These are phyloP conservation scores for Madoqua kirkii DNA, from an alignment of 2,113 vertebrate species.

Conservation along the genomic window DNA sequence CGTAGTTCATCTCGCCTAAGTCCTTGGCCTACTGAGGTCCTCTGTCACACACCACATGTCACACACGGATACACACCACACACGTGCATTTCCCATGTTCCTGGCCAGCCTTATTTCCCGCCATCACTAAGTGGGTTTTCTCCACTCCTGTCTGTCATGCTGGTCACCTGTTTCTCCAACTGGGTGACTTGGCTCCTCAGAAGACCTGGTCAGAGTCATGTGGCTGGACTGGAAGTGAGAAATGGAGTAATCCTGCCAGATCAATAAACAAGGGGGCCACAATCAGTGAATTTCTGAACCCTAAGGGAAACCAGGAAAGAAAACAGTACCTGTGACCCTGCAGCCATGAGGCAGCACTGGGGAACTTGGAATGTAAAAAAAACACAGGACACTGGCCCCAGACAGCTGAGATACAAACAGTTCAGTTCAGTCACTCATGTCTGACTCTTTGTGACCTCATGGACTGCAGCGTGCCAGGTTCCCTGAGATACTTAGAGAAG, in stretches of 20 bases:
- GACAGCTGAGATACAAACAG: background rate
- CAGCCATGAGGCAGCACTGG: background rate
- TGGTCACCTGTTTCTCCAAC: background rate
- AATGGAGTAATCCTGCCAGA: background rate
- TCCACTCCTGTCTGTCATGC: background rate
- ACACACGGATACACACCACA: background rate
- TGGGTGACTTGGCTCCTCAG: background rate
- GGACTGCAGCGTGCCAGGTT: background rate
- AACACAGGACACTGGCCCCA: background rate
- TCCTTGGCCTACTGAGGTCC: background rate
- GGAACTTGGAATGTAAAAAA: background rate
- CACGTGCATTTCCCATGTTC: rapidly evolving
- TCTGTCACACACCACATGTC: background rate
- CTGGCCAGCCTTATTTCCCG: background rate
- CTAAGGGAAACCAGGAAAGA: background rate
- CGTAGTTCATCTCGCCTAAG: background rate
- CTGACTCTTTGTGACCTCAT: background rate
- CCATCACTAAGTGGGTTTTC: background rate
- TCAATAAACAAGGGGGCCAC: background rate
- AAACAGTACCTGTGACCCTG: background rate
- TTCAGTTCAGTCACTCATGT: background rate
- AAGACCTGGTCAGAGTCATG: background rate
- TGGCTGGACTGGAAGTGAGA: background rate
- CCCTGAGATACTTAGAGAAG: background rate
- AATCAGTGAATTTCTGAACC: background rate